Percentiles rank a stretch among this genome's conserved stretches.
Conservation (phyloP, 2,113 vertebrate species). For the Pluvialis apricaria region DNA sequence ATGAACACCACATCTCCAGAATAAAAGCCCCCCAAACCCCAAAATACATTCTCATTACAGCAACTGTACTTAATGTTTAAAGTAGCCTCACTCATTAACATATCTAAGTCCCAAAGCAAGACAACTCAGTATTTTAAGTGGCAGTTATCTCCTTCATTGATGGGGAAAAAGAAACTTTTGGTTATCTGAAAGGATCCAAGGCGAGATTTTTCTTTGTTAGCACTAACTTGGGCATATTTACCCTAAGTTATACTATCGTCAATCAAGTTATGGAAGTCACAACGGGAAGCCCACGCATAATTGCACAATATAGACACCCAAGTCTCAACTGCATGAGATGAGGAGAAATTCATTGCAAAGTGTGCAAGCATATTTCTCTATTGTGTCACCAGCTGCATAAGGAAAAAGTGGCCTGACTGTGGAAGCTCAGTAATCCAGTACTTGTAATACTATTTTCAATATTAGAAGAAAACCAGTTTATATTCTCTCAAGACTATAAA, state of each 20-base stretch:
- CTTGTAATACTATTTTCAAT: neutral
- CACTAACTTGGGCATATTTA: neutral
- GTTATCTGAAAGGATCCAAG: neutral
- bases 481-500: neutral
- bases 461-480: neutral
- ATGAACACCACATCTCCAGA: neutral
- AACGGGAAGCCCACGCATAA: neutral
- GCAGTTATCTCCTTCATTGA: neutral
- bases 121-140: neutral
- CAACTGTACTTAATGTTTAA: neutral
- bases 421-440: neutral
- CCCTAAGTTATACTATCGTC: neutral
- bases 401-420: neutral
- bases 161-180: neutral
- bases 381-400: neutral
- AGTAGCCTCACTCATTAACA: neutral
- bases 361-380: neutral
- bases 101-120: neutral
- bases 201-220: neutral
- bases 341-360: neutral
- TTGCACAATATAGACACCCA: neutral
- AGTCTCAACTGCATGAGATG: neutral
- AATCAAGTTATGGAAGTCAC: neutral
- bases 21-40: neutral
- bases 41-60: neutral